Conservation (phyloP, 2,888 invertebrate species). For the Axea sp. region DNA sequence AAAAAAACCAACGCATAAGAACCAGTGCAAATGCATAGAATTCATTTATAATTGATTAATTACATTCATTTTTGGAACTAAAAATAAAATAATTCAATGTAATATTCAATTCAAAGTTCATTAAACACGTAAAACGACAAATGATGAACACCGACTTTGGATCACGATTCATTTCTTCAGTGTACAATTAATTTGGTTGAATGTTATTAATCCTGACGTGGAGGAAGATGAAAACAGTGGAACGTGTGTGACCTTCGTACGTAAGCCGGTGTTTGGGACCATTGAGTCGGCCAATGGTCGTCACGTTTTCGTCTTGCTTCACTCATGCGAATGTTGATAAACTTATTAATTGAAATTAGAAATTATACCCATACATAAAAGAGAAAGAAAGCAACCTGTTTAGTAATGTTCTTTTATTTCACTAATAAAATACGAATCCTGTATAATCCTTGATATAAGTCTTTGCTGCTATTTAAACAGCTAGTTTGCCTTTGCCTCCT, state of each 20-base stretch:
- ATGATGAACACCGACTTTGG: too few relatives aligned
- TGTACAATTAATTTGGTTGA: constrained; percentile 28
- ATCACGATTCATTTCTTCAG: constrained; percentile 36
- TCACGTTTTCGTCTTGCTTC: constrained; percentile 31
- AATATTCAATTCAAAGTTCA: too few relatives aligned
- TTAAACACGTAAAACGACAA: too few relatives aligned
- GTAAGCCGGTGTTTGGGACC: too few relatives aligned
- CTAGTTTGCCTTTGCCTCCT: constrained; percentile 62
- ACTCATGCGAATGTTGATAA: constrained; percentile 4
- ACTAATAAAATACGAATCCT: constrained; percentile 59
- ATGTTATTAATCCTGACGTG: constrained; percentile 7
- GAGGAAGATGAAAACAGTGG: constrained; percentile 28
- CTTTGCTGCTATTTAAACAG: constrained; percentile 63
- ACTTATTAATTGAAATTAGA: neutral
- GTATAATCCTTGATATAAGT: constrained; percentile 58
- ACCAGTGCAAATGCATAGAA: too few relatives aligned
- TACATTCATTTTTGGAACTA: too few relatives aligned
- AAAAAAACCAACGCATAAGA: too few relatives aligned
- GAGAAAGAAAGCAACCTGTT: constrained; percentile 54
- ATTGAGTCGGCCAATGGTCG: too few relatives aligned
- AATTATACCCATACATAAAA: neutral
- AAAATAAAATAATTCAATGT: too few relatives aligned
- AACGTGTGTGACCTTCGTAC: too few relatives aligned
- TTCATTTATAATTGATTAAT: too few relatives aligned
- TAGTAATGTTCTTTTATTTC: constrained; percentile 45